Conservation (phyloP, 2,888 invertebrate species). For the Gryllus longicercus region DNA sequence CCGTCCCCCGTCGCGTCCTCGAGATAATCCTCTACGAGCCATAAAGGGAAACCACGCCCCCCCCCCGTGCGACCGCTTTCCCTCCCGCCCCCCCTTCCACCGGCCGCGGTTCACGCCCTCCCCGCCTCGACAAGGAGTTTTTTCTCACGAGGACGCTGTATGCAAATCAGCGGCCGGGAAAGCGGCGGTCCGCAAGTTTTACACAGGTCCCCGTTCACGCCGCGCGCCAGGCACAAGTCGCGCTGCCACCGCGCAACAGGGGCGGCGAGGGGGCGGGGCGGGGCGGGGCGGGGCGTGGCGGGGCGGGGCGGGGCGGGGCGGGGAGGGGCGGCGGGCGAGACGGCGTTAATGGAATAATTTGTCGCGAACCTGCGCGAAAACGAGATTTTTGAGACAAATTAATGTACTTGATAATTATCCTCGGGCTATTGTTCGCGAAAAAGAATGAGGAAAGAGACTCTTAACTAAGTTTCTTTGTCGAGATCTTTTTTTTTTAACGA, state of each 20-base stretch:
- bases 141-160: background rate
- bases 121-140: background rate
- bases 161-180: background rate
- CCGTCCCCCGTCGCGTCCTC: too few relatives aligned
- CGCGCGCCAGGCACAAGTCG: background rate
- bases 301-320: too few relatives aligned
- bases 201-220: background rate
- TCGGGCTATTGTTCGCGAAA: background rate
- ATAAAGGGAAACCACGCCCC: background rate
- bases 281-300: too few relatives aligned
- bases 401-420: slow-evolving; percentile 17
- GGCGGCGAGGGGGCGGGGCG: too few relatives aligned
- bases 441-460: slow-evolving; percentile 4
- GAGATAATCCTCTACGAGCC: too few relatives aligned
- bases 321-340: too few relatives aligned
- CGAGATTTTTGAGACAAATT: slow-evolving; percentile 1
- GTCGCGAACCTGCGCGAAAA: background rate
- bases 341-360: slow-evolving; percentile 1
- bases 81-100: background rate
- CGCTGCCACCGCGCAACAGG: too few relatives aligned
- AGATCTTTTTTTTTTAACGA: background rate
- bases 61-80: background rate
- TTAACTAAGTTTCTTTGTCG: slow-evolving; percentile 1
- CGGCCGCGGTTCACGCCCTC: background rate
- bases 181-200: background rate